A percentile compares a stretch with the other conserved stretches of the same genome.
Evolutionary conservation across 2,113 vertebrate genomes (phyloP).

Genomic region (Bolborhynchus lineola): DNA sequence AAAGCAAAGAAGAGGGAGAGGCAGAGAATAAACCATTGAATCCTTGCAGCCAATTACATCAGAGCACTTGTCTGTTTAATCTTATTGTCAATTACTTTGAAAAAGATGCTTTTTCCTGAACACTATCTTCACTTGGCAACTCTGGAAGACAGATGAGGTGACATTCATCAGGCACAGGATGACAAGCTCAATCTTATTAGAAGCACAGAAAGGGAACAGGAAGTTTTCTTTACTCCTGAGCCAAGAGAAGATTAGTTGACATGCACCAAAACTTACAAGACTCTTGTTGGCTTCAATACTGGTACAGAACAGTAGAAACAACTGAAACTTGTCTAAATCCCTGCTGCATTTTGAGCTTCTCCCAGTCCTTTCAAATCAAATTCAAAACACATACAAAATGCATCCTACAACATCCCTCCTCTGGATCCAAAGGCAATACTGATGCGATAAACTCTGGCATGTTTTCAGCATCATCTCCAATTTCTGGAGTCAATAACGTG

Average conservation of each 20-base stretch:
- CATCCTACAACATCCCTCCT: not conserved
- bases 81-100: not conserved
- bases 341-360: not conserved
- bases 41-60: not conserved
- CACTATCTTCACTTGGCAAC: not conserved
- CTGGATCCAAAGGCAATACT: not conserved
- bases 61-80: not conserved
- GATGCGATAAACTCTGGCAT: not conserved
- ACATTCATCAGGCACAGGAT: not conserved
- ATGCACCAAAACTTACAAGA: not conserved
- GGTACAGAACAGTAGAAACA: not conserved
- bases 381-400: not conserved
- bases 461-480: not conserved
- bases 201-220: not conserved
- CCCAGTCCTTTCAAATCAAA: not conserved
- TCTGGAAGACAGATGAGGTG: not conserved
- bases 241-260: not conserved
- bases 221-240: slow-evolving; percentile 24
- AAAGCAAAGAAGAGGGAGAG: not conserved
- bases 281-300: not conserved
- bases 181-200: not conserved
- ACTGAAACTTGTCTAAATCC: not conserved
- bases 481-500: not conserved
- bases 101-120: not conserved
- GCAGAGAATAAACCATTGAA: not conserved